Percentiles rank a stretch among this genome's conserved stretches.
These are phyloP conservation scores for Platalea minor DNA, from an alignment of 2,797 vertebrate species.

Conservation along the genomic window DNA sequence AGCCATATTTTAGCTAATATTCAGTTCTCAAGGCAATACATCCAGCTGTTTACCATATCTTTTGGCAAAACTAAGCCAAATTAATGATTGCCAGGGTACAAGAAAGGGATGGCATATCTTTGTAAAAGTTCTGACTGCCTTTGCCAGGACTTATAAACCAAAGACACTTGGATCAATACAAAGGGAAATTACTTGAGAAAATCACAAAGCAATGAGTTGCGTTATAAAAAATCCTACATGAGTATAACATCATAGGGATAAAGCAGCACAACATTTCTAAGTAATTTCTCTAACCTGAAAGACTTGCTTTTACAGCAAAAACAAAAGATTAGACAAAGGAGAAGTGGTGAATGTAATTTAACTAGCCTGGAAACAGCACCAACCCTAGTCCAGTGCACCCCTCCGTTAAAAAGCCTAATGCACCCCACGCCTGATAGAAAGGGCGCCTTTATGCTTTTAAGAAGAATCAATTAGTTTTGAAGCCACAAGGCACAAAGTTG, in stretches of 20 bases:
- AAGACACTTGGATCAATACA: constrained; percentile 8
- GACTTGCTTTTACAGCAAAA: not conserved
- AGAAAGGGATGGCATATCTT: not conserved
- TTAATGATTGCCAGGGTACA: not conserved
- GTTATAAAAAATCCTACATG: not conserved
- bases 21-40: not conserved
- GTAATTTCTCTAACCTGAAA: constrained; percentile 4
- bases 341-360: not conserved
- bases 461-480: constrained; percentile 36
- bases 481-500: constrained; percentile 22
- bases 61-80: constrained; percentile 16
- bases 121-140: not conserved
- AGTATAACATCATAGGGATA: not conserved
- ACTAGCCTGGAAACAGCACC: not conserved
- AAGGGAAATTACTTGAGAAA: constrained; percentile 28
- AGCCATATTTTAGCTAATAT: not conserved
- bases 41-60: not conserved
- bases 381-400: not conserved
- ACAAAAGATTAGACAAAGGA: not conserved
- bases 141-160: not conserved
- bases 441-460: not conserved
- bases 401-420: not conserved
- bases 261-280: not conserved
- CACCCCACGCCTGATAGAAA: not conserved
- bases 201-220: not conserved